phyloP scores from a whole-genome alignment of 2,113 vertebrate species.

The Grantiella picta region DNA sequence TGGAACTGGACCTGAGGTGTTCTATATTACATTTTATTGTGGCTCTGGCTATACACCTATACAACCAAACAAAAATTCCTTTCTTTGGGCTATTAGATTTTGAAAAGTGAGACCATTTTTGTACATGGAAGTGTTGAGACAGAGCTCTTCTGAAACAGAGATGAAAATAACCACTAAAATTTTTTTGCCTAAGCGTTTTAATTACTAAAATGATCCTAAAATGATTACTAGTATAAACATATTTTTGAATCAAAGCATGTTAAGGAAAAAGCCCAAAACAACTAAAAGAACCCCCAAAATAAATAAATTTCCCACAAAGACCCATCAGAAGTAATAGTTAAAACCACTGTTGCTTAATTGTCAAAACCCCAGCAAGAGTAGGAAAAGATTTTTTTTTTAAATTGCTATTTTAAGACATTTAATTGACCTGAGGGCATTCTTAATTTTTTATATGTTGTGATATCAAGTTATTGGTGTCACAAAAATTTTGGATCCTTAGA shows the following conservation, averaged over 20 bases:
- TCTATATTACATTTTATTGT: neutral
- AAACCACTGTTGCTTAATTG: neutral
- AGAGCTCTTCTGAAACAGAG: neutral
- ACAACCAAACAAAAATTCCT: neutral
- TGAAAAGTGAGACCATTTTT: neutral
- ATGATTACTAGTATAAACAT: neutral
- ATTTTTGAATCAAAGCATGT: neutral
- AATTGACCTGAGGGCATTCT: neutral
- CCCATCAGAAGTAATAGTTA: neutral
- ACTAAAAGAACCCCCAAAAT: accelerated
- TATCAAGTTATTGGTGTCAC: neutral
- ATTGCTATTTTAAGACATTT: neutral
- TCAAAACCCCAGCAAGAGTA: neutral
- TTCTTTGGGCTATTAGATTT: neutral
- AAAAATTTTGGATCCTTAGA: neutral
- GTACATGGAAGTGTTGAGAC: neutral
- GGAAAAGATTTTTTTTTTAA: neutral
- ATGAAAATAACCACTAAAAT: neutral
- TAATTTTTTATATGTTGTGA: neutral
- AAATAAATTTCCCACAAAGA: neutral
- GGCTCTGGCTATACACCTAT: neutral
- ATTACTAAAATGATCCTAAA: neutral
- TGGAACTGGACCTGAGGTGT: neutral
- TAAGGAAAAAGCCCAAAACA: neutral
- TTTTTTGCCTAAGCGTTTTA: neutral